These are phyloP conservation scores for Sminthurinus aureus DNA, from an alignment of 2,888 invertebrate species.

Conservation along the genomic window DNA sequence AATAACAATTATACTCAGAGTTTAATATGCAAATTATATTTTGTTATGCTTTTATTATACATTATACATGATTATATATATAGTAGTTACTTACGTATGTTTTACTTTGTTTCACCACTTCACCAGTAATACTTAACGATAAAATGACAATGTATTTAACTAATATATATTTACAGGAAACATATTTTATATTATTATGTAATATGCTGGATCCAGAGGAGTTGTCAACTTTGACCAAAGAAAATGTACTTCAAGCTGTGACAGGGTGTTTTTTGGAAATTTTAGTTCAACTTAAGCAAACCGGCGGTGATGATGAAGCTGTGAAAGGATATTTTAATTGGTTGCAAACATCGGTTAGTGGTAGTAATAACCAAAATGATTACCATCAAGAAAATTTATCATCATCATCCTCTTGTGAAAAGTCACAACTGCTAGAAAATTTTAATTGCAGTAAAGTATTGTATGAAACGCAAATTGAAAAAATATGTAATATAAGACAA, in stretches of 20 bases:
- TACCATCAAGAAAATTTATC: too few relatives aligned
- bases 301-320: not conserved
- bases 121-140: too few relatives aligned
- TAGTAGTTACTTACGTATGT: too few relatives aligned
- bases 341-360: slow-evolving; percentile 5
- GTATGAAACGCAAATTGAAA: slow-evolving; percentile 8
- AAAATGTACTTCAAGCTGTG: not conserved
- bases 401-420: too few relatives aligned
- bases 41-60: too few relatives aligned
- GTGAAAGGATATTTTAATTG: not conserved
- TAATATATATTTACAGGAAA: too few relatives aligned
- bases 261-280: slow-evolving; percentile 7
- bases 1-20: too few relatives aligned
- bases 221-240: not conserved
- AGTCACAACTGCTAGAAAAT: slow-evolving; percentile 1
- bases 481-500: not conserved
- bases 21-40: too few relatives aligned
- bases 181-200: too few relatives aligned
- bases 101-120: too few relatives aligned
- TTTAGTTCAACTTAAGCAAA: slow-evolving; percentile 1
- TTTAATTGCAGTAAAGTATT: not conserved
- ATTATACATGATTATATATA: too few relatives aligned
- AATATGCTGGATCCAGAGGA: slow-evolving; percentile 25
- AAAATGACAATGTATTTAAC: too few relatives aligned
- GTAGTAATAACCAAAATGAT: not conserved